Evolutionary conservation across 2,888 invertebrate species (phyloP).

Genomic region (Micoletzkya japonica): DNA sequence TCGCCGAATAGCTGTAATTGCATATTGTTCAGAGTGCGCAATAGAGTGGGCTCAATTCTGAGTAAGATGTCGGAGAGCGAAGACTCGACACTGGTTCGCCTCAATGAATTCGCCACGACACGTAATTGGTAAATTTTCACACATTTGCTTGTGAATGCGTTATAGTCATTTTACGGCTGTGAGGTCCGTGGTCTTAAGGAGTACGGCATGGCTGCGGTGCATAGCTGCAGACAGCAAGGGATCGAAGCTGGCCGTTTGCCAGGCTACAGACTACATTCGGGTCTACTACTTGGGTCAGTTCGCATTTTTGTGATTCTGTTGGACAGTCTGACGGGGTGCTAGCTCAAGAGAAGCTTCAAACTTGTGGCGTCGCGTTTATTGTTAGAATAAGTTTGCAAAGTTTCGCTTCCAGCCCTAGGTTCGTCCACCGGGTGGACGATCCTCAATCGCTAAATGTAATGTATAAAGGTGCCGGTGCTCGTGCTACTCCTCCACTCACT

Average conservation of each 20-base stretch:
- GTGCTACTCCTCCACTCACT: slow-evolving; percentile 10
- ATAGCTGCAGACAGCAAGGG: slow-evolving; percentile 4
- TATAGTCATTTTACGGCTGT: neutral
- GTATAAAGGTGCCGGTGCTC: neutral
- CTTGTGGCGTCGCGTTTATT: neutral
- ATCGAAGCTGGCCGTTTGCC: slow-evolving; percentile 16
- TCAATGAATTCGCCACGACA: slow-evolving; percentile 11
- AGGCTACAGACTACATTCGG: slow-evolving; percentile 23
- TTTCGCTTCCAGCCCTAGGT: neutral
- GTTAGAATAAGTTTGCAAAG: neutral
- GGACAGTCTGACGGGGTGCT: neutral
- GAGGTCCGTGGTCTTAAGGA: slow-evolving; percentile 1
- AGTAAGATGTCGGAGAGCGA: slow-evolving; percentile 5
- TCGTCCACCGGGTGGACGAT: neutral
- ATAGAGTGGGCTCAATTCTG: slow-evolving; percentile 14
- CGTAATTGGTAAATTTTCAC: slow-evolving; percentile 5
- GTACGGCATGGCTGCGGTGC: slow-evolving; percentile 23
- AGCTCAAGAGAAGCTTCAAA: neutral
- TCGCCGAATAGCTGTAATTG: neutral
- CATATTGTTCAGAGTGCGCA: slow-evolving; percentile 5
- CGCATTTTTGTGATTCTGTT: neutral
- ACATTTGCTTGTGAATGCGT: neutral
- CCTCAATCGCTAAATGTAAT: neutral
- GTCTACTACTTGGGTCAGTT: slow-evolving; percentile 20
- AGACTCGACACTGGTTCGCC: neutral